phyloP scores from a whole-genome alignment of 2,888 invertebrate genomes.

The Altica lythri region DNA sequence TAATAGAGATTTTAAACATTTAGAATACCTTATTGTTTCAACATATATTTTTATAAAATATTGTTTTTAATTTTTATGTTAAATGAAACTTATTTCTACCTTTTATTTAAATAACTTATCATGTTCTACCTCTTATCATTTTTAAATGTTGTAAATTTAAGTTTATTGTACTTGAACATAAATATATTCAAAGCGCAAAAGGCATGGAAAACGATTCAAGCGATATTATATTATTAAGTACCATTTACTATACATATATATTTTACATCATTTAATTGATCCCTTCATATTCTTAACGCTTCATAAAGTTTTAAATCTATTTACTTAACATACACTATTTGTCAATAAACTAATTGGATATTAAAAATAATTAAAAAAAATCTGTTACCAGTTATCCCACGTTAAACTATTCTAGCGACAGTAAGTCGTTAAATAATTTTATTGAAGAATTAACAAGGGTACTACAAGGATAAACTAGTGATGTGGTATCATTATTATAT shows the following conservation, averaged over 20 bases:
- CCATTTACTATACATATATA: not conserved
- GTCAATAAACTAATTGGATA: slow-evolving; percentile 9
- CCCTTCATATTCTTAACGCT: slow-evolving; percentile 1
- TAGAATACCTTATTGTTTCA: no score
- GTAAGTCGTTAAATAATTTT: not conserved
- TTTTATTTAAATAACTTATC: no score
- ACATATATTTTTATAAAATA: no score
- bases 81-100: no score
- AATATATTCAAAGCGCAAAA: no score
- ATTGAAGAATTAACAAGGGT: slow-evolving; percentile 3
- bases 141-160: no score
- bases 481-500: not conserved
- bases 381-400: slow-evolving; percentile 6
- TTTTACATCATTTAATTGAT: slow-evolving; percentile 3
- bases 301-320: slow-evolving; percentile 7
- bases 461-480: not conserved
- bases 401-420: not conserved
- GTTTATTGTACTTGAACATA: no score
- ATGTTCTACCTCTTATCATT: no score
- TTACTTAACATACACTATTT: slow-evolving; percentile 4
- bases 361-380: slow-evolving; percentile 5
- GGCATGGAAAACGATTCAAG: no score
- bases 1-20: no score
- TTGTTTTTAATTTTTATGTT: no score
- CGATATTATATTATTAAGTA: not conserved